Base-by-base conservation (phyloP, 2,888 invertebrate genomes). In the Rhopalosiphum nymphaeae region DNA sequence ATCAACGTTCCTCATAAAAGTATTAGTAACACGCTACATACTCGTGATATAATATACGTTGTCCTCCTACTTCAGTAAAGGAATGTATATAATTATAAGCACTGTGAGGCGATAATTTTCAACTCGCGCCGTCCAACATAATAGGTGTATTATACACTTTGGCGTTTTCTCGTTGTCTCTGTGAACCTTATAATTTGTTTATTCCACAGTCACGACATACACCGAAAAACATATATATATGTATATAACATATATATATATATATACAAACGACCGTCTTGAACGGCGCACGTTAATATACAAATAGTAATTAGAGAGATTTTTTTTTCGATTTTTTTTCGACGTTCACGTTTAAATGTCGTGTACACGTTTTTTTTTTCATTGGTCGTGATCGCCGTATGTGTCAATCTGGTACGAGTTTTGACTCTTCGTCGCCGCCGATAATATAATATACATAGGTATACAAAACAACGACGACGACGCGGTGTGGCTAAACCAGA, bases 101-200 rank as follows among this genome's bases (percentile, higher is more conserved):
- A 61, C 84, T 67, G 3, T 89, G 29, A 93, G 93, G 93, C 57
- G 93, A 93, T 93, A 93, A 93, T 93, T 93, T 93, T 84, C 78
- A 42, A 88, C 92, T 67, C 42, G 92, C 67, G 44, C 86, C 16
- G 42, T 90, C 78, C 36, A 85, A 53, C 16, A 67, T 88, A 90
- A 42, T 67, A 88, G n/a, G 26, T 53, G 29, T 85, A 85, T 46
- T 86, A 46, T 85, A 29, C 85, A 91, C 46, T 56, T 85, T 42
- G 57, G 61, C 46, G 86, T 86, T 92, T 91, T 91, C 57, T 91
- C n/a, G 49, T 56, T 56, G 53, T 57, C 84, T 84, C 91, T 78
- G 57, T 44, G 57, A 91, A 91, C 91, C 91, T 85, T 92, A 92
- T 92, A 92, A 92, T 92, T 92, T 92, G 92, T 88, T 92, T 67